A percentile compares a stretch with the other conserved stretches of the same genome.
These are phyloP conservation scores for Gymnothorax reevesii DNA, from an alignment of 2,797 vertebrate genomes.

Conservation along the genomic window DNA sequence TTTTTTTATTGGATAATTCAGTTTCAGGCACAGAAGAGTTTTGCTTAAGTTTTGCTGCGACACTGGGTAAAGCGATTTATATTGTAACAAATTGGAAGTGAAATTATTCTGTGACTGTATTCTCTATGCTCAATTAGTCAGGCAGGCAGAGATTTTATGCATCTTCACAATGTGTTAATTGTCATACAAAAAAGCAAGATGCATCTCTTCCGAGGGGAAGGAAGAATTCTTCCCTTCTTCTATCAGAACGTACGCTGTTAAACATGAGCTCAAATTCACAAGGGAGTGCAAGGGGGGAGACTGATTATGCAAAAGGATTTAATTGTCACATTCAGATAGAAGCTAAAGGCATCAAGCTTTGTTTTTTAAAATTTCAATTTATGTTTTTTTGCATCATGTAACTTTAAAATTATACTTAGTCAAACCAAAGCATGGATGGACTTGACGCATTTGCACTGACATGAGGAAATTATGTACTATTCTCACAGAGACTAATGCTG, in stretches of 20 bases:
- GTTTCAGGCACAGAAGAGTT: constrained; percentile 19
- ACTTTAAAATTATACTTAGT: constrained; percentile 28
- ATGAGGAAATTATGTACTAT: constrained; percentile 6
- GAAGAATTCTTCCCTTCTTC: neutral
- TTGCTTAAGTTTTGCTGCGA: constrained; percentile 3
- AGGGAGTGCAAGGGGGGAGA: constrained; percentile 18
- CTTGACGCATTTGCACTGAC: neutral
- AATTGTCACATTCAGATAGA: constrained; percentile 26
- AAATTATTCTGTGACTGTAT: constrained; percentile 25
- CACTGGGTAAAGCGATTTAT: constrained; percentile 15
- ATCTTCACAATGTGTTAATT: constrained; percentile 32
- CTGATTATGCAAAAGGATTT: constrained; percentile 36
- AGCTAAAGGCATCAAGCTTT: constrained; percentile 18
- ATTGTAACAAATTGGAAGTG: constrained; percentile 24
- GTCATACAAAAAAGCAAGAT: constrained; percentile 20
- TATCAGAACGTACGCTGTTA: constrained; percentile 4
- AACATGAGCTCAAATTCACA: constrained; percentile 16
- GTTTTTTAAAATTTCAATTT: neutral
- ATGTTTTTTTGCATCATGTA: constrained; percentile 5
- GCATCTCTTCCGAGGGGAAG: constrained; percentile 17
- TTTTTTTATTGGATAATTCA: neutral
- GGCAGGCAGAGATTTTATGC: constrained; percentile 18
- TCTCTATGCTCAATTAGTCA: constrained; percentile 17
- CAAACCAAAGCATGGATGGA: constrained; percentile 8
- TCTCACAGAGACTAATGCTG: neutral